These are phyloP conservation scores for Lacerta viridis DNA, from an alignment of 2,797 vertebrate species.

Conservation along the genomic window DNA sequence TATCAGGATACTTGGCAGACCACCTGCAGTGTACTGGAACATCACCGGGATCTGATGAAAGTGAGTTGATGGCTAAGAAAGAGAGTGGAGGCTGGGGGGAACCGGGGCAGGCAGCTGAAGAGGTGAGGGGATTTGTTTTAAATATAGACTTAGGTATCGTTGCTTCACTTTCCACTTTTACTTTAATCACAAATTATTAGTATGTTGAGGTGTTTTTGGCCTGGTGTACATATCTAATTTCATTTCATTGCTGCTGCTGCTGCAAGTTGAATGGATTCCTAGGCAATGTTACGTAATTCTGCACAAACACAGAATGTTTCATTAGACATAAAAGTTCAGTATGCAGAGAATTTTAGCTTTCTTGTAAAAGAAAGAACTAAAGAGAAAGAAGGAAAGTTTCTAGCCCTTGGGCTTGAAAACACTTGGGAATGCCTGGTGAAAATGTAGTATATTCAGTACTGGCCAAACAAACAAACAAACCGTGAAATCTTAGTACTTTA, in stretches of 20 bases:
- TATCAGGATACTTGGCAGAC: slow-evolving; percentile 99
- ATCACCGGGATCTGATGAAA: slow-evolving; percentile 98
- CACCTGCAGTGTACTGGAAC: slow-evolving; percentile 96
- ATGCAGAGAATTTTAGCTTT: not conserved
- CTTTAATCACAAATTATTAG: not conserved
- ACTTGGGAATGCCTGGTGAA: not conserved
- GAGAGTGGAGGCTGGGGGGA: not conserved
- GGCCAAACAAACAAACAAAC: not conserved
- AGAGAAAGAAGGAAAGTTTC: not conserved
- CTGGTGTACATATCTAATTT: not conserved
- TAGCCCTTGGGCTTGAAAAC: not conserved
- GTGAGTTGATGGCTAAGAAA: slow-evolving; percentile 72
- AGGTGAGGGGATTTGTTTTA: not conserved
- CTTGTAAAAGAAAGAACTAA: not conserved
- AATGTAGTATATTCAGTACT: not conserved
- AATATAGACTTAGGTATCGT: not conserved
- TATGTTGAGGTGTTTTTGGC: no score
- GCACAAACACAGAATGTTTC: not conserved
- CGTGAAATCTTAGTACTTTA: no score
- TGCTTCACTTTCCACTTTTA: not conserved
- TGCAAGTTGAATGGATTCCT: not conserved
- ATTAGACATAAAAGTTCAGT: not conserved
- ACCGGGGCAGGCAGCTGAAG: not conserved
- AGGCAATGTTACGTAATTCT: not conserved
- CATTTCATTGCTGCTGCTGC: not conserved